Percentiles rank a stretch among this genome's conserved stretches.
Conservation (phyloP, 1,140 invertebrate genomes). For the Lamellibrachia luymesi region DNA sequence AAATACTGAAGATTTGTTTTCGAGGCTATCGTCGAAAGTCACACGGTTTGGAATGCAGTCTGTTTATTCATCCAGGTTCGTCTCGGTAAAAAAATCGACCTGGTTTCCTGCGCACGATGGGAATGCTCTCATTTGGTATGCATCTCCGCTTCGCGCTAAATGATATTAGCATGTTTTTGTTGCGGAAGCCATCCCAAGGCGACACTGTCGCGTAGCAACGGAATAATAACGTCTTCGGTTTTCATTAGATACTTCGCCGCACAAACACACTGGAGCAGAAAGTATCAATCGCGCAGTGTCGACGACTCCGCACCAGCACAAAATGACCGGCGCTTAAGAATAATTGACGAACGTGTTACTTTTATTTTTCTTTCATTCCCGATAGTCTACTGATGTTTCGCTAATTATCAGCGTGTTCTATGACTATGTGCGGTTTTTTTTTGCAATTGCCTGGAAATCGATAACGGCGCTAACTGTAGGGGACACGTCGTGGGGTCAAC, state of each 20-base stretch:
- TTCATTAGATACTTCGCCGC: neutral
- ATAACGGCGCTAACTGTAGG: neutral
- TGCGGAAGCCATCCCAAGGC: neutral
- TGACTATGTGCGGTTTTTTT: neutral
- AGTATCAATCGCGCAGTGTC: neutral
- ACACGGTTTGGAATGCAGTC: neutral
- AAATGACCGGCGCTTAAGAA: neutral
- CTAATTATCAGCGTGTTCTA: neutral
- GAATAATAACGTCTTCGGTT: neutral
- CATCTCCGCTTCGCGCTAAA: neutral
- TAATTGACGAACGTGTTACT: neutral
- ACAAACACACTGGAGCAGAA: slow-evolving; percentile 4
- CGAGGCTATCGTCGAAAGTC: neutral
- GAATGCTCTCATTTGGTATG: neutral
- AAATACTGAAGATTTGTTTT: neutral
- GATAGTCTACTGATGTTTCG: neutral
- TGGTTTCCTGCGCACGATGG: neutral
- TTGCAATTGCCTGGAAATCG: neutral
- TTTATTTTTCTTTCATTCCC: neutral
- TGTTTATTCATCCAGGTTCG: neutral
- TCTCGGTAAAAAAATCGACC: neutral
- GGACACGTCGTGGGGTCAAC: neutral
- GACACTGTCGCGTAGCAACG: neutral
- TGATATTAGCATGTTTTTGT: neutral
- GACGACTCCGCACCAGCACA: neutral